A percentile compares a stretch with the other conserved stretches of the same genome.
phyloP scores from a whole-genome alignment of 1,140 invertebrate species.

The Drosophila virilis region DNA sequence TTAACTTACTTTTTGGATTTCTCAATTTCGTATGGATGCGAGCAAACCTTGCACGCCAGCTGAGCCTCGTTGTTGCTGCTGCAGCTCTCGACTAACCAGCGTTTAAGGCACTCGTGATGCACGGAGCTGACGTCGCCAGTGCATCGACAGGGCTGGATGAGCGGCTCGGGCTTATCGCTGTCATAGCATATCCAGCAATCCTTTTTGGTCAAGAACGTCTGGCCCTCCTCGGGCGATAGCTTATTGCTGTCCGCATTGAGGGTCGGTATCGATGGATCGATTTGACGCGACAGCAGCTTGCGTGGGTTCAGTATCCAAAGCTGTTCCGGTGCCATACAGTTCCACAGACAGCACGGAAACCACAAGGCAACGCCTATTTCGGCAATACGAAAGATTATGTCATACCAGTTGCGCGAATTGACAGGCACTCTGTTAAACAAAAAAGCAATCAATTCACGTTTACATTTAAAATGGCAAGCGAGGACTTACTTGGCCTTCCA shows the following conservation, averaged over 20 bases:
- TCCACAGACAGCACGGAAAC: slow-evolving; percentile 98
- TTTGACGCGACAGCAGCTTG: slow-evolving; percentile 89
- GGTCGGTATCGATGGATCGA: slow-evolving; percentile 83
- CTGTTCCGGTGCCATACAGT: slow-evolving; percentile 96
- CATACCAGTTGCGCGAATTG: slow-evolving; percentile 95
- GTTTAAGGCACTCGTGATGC: slow-evolving; percentile 96
- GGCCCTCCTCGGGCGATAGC: slow-evolving; percentile 83
- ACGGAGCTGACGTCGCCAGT: slow-evolving; percentile 95
- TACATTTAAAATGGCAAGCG: neutral
- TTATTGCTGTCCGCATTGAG: slow-evolving; percentile 76
- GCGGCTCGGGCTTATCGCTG: slow-evolving; percentile 90
- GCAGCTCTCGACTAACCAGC: slow-evolving; percentile 92
- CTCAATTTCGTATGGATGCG: slow-evolving; percentile 90
- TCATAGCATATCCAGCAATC: slow-evolving; percentile 99
- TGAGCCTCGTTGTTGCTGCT: slow-evolving; percentile 85
- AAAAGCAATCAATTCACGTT: neutral
- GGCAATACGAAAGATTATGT: slow-evolving; percentile 94
- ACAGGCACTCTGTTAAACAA: slow-evolving; percentile 89
- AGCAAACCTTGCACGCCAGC: slow-evolving; percentile 92
- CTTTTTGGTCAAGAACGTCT: slow-evolving; percentile 85
- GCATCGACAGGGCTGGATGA: slow-evolving; percentile 96
- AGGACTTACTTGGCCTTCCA: slow-evolving; percentile 93
- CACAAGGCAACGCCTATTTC: slow-evolving; percentile 97
- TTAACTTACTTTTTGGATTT: slow-evolving; percentile 86
- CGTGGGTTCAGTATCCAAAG: slow-evolving; percentile 97